Conservation (phyloP, 2,113 vertebrate species). For the Ascaphus truei region DNA sequence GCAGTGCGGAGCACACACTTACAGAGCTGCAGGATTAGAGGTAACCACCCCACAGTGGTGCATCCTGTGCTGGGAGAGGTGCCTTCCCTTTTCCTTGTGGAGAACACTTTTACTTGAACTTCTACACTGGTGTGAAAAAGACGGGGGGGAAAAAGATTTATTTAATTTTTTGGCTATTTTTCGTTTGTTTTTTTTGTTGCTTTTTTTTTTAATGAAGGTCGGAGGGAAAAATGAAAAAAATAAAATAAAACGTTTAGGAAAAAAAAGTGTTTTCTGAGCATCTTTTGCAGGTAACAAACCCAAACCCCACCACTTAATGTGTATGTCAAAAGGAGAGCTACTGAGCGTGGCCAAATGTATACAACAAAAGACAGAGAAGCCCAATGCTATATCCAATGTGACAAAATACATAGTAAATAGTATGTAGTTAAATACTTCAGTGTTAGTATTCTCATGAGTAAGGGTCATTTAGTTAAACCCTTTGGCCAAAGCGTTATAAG, state of each 20-base stretch:
- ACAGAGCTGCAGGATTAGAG: not conserved
- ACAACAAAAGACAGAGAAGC: no score
- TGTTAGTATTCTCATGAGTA: no score
- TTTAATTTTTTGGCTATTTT: not conserved
- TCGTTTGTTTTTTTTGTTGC: conserved; percentile 11
- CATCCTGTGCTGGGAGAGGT: not conserved
- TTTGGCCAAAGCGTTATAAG: no score
- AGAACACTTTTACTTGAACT: conserved; percentile 56
- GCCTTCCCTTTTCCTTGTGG: conserved; percentile 45
- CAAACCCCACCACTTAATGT: no score
- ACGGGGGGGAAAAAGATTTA: conserved; percentile 7
- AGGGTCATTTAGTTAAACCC: no score
- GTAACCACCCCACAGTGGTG: not conserved
- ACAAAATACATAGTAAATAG: no score
- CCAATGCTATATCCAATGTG: no score
- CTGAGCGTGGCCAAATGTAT: no score
- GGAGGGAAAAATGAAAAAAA: conserved; percentile 50
- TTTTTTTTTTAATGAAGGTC: conserved; percentile 41
- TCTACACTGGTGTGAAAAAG: conserved; percentile 41
- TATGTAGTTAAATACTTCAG: no score
- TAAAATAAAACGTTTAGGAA: not conserved
- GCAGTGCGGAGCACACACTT: not conserved
- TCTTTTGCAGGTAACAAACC: no score
- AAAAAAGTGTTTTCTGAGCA: no score
- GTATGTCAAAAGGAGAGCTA: no score